Evolutionary conservation across 2,888 invertebrate genomes (phyloP), one percentile per base, ranked within the genome.

Genomic region (Myathropa florea): DNA sequence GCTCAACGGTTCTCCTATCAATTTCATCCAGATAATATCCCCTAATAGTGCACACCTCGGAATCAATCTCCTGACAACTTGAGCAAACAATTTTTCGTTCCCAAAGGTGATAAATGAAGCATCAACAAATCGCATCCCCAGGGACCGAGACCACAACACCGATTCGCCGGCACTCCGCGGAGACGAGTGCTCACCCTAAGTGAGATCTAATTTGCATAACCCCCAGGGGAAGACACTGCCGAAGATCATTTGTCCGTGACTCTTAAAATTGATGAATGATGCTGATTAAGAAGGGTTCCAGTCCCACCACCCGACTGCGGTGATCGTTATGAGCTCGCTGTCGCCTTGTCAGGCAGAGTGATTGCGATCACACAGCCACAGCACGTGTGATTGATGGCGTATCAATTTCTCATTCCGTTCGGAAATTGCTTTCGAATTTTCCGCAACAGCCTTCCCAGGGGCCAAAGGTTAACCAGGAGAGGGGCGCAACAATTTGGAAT

Each of bases 171-270:
- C 64, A 55, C 33, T 53, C 18, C 59, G 12, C 57, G 36, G 10
- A 55, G 59, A 55, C 23, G 23, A 71, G 24, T 78, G 79, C 70
- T 83, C 68, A 73, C 73, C 67, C 67, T 60, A 63, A 83, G 30
- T 28, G 46, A n/a, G 59, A 73, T 73, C 73, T 70, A 10, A 79
- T 79, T 79, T 75, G 28, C 79, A 83, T 79, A 83, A 63, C 14
- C 30, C 12, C 24, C 28, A 28, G 33, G 68, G 73, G 53, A 10
- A 64, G 28, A 3, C 23, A 33, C 33, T 63, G 36, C 59, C 18
- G 61, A 57, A 21, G 68, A 73, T 75, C 18, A 53, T 59, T 79
- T 70, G 28, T 39, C 28, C 18, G 9, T 36, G 59, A 63, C 78
- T 63, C 67, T 70, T 64, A 55, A 46, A 72, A 61, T 55, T 81